A percentile compares a stretch with the other conserved stretches of the same genome.
These are phyloP conservation scores for Pristionchus fissidentatus DNA, from an alignment of 2,888 invertebrate genomes.

Conservation along the genomic window DNA sequence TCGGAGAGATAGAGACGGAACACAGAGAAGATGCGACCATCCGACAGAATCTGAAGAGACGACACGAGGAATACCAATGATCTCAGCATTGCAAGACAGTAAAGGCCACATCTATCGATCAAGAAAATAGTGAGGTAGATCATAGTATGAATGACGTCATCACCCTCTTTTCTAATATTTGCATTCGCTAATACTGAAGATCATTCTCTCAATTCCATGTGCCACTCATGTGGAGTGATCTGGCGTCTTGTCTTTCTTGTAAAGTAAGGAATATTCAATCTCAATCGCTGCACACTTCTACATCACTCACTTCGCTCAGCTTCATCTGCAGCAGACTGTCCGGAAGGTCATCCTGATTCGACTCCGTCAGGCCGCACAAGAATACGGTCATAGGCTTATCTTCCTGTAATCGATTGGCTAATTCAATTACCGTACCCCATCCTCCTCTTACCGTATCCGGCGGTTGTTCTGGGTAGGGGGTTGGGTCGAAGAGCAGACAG, in stretches of 20 bases:
- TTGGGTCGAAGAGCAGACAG: slow-evolving; percentile 59
- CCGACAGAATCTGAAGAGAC: slow-evolving; percentile 64
- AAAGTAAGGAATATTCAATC: too few species aligned
- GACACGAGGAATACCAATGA: too few species aligned
- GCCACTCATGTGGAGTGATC: too few species aligned
- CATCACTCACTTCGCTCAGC: slow-evolving; percentile 60
- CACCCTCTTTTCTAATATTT: not conserved
- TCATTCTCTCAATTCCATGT: too few species aligned
- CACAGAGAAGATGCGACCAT: slow-evolving; percentile 66
- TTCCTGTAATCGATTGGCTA: not conserved
- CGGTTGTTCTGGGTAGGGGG: not conserved
- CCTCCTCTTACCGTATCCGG: not conserved
- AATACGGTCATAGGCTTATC: slow-evolving; percentile 52
- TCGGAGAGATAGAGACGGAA: slow-evolving; percentile 71
- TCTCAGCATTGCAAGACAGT: too few species aligned
- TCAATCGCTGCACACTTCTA: too few species aligned
- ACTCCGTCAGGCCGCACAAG: slow-evolving; percentile 58
- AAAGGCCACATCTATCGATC: not conserved
- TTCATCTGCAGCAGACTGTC: slow-evolving; percentile 71
- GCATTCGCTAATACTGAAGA: too few species aligned
- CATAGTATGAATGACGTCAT: not conserved
- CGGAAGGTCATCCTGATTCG: slow-evolving; percentile 56
- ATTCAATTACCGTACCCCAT: not conserved
- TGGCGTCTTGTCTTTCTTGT: too few species aligned
- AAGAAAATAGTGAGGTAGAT: not conserved